Conservation (phyloP, 2,888 invertebrate species). For the Drosophila algonquin region DNA sequence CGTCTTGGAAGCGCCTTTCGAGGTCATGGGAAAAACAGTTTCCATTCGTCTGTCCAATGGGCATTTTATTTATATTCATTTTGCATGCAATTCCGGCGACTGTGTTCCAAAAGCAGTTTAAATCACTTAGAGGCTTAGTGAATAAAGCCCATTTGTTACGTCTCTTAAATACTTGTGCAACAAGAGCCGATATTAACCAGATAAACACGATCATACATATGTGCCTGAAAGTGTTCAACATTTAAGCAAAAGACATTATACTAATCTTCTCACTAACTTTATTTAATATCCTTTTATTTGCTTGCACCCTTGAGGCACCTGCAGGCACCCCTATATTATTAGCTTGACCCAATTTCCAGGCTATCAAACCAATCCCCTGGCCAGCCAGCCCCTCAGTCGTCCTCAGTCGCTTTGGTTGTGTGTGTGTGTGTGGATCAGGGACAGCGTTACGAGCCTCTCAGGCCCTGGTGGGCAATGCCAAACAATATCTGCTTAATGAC, state of each 20-base stretch:
- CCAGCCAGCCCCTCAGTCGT: too few species aligned
- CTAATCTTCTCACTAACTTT: not conserved
- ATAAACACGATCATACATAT: too few species aligned
- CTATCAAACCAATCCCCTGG: not conserved
- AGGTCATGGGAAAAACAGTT: constrained; percentile 81
- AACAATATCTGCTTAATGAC: constrained; percentile 59
- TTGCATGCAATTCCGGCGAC: constrained; percentile 52
- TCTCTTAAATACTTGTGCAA: too few species aligned
- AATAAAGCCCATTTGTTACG: not conserved
- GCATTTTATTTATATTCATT: constrained; percentile 60
- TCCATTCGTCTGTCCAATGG: constrained; percentile 38
- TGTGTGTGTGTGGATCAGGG: not conserved
- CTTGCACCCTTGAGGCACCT: not conserved
- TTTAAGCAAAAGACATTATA: not conserved
- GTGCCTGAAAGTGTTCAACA: too few species aligned
- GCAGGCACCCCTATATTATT: not conserved
- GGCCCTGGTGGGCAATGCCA: constrained; percentile 29
- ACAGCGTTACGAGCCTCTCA: constrained; percentile 9
- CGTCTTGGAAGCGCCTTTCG: constrained; percentile 78
- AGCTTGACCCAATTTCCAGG: constrained; percentile 23
- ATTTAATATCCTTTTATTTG: not conserved
- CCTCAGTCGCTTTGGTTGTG: too few species aligned
- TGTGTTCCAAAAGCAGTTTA: not conserved
- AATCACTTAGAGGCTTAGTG: not conserved
- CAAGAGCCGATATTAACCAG: too few species aligned